Percentiles rank a stretch among this genome's conserved stretches.
Conservation (phyloP, 1,140 invertebrate genomes). For the Neodiprion pinetum region DNA sequence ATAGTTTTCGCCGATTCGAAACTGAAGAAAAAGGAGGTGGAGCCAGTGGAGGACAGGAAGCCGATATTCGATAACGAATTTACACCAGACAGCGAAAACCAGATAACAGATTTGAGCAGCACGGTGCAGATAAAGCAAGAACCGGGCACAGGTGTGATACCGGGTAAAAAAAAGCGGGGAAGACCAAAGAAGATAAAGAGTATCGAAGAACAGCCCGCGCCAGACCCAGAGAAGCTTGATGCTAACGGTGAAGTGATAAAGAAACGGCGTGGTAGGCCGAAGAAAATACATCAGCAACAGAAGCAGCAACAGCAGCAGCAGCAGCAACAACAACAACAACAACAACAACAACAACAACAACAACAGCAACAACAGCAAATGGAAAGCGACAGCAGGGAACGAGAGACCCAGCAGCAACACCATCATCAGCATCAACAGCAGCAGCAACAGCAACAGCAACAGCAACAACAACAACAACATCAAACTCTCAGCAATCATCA, state of each 20-base stretch:
- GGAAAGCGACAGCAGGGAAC: conserved; percentile 46
- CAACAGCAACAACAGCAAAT: conserved; percentile 34
- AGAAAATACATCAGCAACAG: conserved; percentile 72
- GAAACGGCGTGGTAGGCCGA: conserved; percentile 84
- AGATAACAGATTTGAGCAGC: conserved; percentile 59
- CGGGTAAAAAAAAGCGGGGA: conserved; percentile 87
- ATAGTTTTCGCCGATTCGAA: conserved; percentile 88
- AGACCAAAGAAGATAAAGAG: conserved; percentile 85
- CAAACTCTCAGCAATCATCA: conserved; percentile 19
- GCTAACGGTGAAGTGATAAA: conserved; percentile 72
- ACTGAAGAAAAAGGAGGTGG: conserved; percentile 67
- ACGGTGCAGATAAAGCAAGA: conserved; percentile 64
- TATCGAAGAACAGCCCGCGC: conserved; percentile 68
- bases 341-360: conserved; percentile 23
- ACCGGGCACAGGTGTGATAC: conserved; percentile 66
- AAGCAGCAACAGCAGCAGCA: conserved; percentile 43
- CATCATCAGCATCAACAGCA: conserved; percentile 48
- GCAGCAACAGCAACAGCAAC: conserved; percentile 38
- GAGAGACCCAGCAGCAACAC: conserved; percentile 42
- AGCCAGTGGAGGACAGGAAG: conserved; percentile 63
- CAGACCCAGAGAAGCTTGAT: conserved; percentile 65
- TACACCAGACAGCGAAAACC: conserved; percentile 44
- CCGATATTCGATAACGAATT: conserved; percentile 61
- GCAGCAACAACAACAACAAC: conserved; percentile 34
- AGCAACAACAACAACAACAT: conserved; percentile 32